Evolutionary conservation across 2,888 invertebrate genomes (phyloP), one percentile per base, ranked within the genome.

Genomic region (Callinectes sapidus): DNA sequence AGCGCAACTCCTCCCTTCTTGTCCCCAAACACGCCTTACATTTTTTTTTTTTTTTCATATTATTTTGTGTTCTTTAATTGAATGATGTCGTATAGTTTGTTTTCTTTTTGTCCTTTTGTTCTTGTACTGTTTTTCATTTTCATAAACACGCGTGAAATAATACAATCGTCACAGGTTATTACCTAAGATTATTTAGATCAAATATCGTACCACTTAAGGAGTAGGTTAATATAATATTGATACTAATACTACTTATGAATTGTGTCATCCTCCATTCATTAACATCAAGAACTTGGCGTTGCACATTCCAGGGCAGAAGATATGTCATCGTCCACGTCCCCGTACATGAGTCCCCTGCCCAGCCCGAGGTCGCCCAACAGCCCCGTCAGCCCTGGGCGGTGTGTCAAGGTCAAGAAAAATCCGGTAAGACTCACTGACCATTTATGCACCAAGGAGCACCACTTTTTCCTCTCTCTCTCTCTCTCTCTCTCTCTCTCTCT

Each of bases 391-490:
- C 94, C 94, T 2, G 89, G 92, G 28, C 87, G 93, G n/a, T 93
- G 92, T 86, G 93, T 94, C 90, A 94, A 94, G 91, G 94, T 94
- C 61, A 94, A 94, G 88, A 94, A 94, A 55, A 94, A 94, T 66
- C 94, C 94, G 81, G 94, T 94, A 91, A 91, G 94, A 81, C 18
- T 71, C 71, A 71, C n/a, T 28, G 6, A 28, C 71, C 71, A 28
- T 71, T 23, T 71, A 28, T n/a, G 28, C n/a, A 71, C 71, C 71
- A 71, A 71, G 13, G n/a, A n/a, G 5, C n/a, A 61, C 23, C 23
- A 61, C 28, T 71, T 13, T 71, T 28, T 28, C 10, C 23, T 3
- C 32, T 86, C 86, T 86, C 32, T n/a, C 39, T 86, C 39, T 86
- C 39, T 86, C 39, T 28, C 55, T 55, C 55, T 55, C 55, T 55